Evolutionary conservation across 2,113 vertebrate genomes (phyloP).

Genomic region (Sturnus vulgaris): DNA sequence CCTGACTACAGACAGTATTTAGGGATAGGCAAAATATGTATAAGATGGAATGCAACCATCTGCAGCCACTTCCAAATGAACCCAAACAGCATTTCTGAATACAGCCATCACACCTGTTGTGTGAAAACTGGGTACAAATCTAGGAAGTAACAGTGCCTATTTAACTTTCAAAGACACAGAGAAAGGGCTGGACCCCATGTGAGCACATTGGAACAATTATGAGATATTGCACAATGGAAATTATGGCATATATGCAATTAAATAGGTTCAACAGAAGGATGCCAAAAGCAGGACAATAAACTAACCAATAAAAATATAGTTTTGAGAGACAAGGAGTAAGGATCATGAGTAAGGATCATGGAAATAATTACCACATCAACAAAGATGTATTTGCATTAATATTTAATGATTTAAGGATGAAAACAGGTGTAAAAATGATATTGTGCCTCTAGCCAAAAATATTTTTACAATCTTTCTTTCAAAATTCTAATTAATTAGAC

Average conservation of each 20-base stretch:
- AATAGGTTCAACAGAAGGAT: background rate
- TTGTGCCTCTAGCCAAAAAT: background rate
- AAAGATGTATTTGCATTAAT: background rate
- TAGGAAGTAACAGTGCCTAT: background rate
- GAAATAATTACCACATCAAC: background rate
- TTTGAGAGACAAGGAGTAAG: background rate
- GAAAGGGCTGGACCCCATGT: background rate
- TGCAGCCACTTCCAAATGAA: background rate
- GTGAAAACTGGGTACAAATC: background rate
- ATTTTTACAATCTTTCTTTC: background rate
- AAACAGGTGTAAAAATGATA: background rate
- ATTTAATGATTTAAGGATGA: background rate
- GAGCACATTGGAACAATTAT: background rate
- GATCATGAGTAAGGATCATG: background rate
- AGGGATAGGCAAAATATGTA: background rate
- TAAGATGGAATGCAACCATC: background rate
- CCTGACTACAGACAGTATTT: background rate
- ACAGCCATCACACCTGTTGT: background rate
- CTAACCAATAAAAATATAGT: background rate
- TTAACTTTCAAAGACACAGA: background rate
- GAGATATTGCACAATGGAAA: background rate
- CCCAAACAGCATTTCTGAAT: background rate
- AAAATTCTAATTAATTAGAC: background rate
- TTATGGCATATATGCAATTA: background rate
- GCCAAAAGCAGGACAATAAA: background rate